Percentiles rank a stretch among this genome's conserved stretches.
phyloP scores from a whole-genome alignment of 1,140 invertebrate species.

The Drosophila ironensis region DNA sequence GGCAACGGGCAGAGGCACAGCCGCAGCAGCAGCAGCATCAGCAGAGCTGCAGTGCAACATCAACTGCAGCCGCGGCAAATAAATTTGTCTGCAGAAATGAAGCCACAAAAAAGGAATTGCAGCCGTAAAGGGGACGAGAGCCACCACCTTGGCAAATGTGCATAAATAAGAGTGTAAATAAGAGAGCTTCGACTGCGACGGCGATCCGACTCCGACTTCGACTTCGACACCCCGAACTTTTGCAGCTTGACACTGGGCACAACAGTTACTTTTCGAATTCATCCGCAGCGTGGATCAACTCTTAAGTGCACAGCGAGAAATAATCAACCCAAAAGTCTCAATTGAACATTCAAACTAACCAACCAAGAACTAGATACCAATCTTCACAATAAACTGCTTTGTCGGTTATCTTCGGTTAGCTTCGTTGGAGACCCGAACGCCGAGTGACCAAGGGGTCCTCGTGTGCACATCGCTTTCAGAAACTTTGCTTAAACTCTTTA shows the following conservation, averaged over 20 bases:
- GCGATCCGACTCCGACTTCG: no score
- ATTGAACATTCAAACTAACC: no score
- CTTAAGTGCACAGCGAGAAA: conserved; percentile 4
- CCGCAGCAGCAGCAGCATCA: no score
- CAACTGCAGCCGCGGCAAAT: conserved; percentile 34
- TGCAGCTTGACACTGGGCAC: conserved; percentile 38
- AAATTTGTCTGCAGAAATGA: conserved; percentile 71
- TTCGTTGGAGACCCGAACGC: no score
- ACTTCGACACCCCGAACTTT: conserved; percentile 52
- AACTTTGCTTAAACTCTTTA: no score
- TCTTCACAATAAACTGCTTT: no score
- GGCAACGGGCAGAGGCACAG: no score
- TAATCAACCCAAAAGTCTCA: no score
- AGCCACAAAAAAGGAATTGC: conserved; percentile 48
- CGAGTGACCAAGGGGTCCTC: no score
- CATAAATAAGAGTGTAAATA: conserved; percentile 78
- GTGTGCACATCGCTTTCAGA: no score
- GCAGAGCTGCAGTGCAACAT: background rate
- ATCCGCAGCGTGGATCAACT: conserved; percentile 13
- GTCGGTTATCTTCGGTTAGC: no score
- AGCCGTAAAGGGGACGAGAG: conserved; percentile 2
- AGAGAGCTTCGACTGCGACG: conserved; percentile 45
- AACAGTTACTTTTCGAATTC: conserved; percentile 66
- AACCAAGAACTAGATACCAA: no score
- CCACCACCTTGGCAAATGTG: conserved; percentile 26